Conservation (phyloP, 2,888 invertebrate species). For the Thera obeliscata region DNA sequence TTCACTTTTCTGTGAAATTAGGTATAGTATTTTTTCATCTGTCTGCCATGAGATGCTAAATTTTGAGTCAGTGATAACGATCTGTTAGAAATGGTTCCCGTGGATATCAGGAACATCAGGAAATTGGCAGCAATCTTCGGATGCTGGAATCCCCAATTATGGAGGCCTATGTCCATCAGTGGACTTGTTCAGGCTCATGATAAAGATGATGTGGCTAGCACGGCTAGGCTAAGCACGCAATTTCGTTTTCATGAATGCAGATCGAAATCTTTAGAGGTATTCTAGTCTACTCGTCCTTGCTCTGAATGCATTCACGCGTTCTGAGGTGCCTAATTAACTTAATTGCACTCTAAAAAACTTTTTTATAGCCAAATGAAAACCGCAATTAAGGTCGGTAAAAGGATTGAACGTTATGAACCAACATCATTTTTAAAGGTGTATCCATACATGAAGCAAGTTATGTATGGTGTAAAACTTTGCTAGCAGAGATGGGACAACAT, state of each 20-base stretch:
- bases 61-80: too few relatives aligned
- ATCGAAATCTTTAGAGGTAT: neutral
- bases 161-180: too few relatives aligned
- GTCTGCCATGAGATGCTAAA: too few relatives aligned
- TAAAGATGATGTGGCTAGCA: neutral
- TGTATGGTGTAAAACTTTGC: too few relatives aligned
- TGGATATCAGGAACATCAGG: too few relatives aligned
- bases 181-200: too few relatives aligned
- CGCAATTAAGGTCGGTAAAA: slow-evolving; percentile 37
- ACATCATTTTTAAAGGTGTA: neutral
- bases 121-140: too few relatives aligned
- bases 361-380: slow-evolving; percentile 32
- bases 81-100: too few relatives aligned
- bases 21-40: too few relatives aligned
- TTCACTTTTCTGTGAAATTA: too few relatives aligned
- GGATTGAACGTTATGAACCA: slow-evolving; percentile 18
- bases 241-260: neutral
- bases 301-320: slow-evolving; percentile 38
- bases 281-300: slow-evolving; percentile 30
- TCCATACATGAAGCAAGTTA: neutral
- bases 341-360: slow-evolving; percentile 36
- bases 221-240: neutral
- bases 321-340: slow-evolving; percentile 31
- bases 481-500: too few relatives aligned
- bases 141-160: too few relatives aligned